Base-by-base conservation (phyloP, 2,113 vertebrate genomes). In the Cynoglossus semilaevis region DNA sequence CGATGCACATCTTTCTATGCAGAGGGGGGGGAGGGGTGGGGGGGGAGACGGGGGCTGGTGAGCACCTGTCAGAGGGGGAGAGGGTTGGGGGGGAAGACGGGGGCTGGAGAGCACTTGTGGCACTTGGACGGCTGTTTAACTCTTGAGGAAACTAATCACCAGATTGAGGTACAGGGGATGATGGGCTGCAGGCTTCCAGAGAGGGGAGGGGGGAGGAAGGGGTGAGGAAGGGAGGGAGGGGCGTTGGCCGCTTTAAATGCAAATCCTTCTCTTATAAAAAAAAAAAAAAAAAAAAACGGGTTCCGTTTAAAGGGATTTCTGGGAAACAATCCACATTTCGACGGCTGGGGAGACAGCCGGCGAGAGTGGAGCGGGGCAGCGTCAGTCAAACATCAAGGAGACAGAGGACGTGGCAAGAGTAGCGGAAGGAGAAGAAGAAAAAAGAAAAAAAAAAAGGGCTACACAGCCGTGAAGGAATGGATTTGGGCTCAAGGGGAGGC, bases 251-350 rank as follows among this genome's bases (percentile, higher is more conserved):
- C 80, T 92, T 92, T 89, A 92, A 91, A 92, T 92, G 90, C 91
- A 91, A 92, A 92, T 92, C 91, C 89, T 82, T 82, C 86, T 90
- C 88, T 90, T 91, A 91, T 29, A 29, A 29, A 29, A 29, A 29
- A 29, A 29, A 29, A 29, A 29, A 29, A 29, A 29, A 29, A 6
- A 29, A 91, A 90, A 92, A 89, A 89, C 88, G 85, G 79, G 91
- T 91, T 92, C 91, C 89, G 76, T 92, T 91, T 92, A 92, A 92
- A 90, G 84, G 89, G 91, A 91, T 92, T 92, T 90, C 87, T 87
- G 88, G 85, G 87, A 84, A 87, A 80, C 82, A 79, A 91, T 88
- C 88, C 83, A 88, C 86, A 85, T 85, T 89, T 89, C 83, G 82
- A 84, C 87, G 77, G 88, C 82, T 68, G 87, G 87, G 81, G 76